Base-by-base conservation (phyloP, 92 coral and sea anemone species). In the Heliopora coerulea region DNA sequence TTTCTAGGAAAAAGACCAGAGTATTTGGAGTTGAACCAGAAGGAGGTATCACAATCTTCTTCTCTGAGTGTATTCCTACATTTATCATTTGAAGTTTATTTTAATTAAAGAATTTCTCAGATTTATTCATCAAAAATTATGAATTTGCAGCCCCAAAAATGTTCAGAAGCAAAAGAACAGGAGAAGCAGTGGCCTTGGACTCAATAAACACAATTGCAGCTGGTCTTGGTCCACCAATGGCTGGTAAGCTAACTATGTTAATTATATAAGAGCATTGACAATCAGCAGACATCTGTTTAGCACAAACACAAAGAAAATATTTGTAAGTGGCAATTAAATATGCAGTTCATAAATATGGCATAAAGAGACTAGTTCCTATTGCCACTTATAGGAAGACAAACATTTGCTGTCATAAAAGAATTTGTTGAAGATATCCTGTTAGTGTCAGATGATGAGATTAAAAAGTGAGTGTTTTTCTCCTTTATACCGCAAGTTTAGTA, bases 221-320 rank as follows among this genome's bases (percentile, higher is more conserved):
- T 52, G 91, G 91, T 37, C 73, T 86, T 44, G 87, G 87, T 14
- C 91, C 91, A 9, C 87, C 91, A 6, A 79, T 74, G 35, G 87
- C 91, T 69, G 91, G 91, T 83, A 57, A 29, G 35, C 28, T 17
- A 20, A 72, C 3, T 18, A 26, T n/a, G n/a, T n/a, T n/a, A n/a
- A n/a, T n/a, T n/a, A n/a, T n/a, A n/a, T n/a, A n/a, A n/a, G n/a
- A n/a, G n/a, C n/a, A n/a, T n/a, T n/a, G n/a, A n/a, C n/a, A n/a
- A n/a, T n/a, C n/a, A n/a, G n/a, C n/a, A n/a, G n/a, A n/a, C n/a
- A n/a, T n/a, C n/a, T n/a, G n/a, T n/a, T n/a, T n/a, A n/a, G n/a
- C n/a, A n/a, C n/a, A n/a, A n/a, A n/a, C n/a, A n/a, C n/a, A n/a
- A n/a, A n/a, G n/a, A n/a, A n/a, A n/a, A n/a, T n/a, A n/a, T n/a